phyloP scores from a whole-genome alignment of 2,797 vertebrate genomes.

The Microcaecilia unicolor region DNA sequence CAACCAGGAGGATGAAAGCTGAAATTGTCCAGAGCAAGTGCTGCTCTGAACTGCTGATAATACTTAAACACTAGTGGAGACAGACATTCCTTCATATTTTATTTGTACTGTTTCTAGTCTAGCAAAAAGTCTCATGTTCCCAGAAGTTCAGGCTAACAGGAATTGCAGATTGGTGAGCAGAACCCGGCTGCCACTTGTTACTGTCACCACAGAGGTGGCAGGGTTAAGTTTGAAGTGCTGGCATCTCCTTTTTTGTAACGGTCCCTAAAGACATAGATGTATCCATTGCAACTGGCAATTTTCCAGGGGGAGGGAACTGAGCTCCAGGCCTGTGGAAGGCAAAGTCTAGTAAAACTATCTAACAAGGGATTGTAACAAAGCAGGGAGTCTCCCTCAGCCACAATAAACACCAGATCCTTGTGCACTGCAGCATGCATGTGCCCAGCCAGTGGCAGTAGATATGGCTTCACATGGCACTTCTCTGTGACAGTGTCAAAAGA shows the following conservation, averaged over 20 bases:
- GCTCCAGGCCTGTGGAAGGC: constrained; percentile 92
- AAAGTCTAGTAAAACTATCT: constrained; percentile 92
- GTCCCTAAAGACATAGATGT: constrained; percentile 93
- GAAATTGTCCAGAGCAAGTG: no score
- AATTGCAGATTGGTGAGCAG: constrained; percentile 96
- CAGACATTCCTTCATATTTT: no score
- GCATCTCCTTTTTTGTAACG: constrained; percentile 94
- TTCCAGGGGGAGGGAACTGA: constrained; percentile 92
- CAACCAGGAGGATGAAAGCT: no score
- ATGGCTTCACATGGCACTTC: constrained; percentile 87
- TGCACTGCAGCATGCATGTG: constrained; percentile 93
- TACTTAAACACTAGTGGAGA: no score
- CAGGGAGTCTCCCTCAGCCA: constrained; percentile 88
- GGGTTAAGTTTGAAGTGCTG: constrained; percentile 95
- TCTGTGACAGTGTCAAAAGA: constrained; percentile 86
- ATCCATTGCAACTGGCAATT: constrained; percentile 95
- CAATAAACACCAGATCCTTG: constrained; percentile 93
- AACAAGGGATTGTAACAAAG: constrained; percentile 92
- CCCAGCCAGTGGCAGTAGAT: constrained; percentile 88
- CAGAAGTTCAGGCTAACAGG: constrained; percentile 86
- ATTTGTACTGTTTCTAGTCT: no score
- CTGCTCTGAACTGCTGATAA: no score
- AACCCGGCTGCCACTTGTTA: constrained; percentile 84
- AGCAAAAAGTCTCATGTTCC: no score
- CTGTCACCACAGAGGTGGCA: constrained; percentile 87